A percentile compares a stretch with the other conserved stretches of the same genome.
These are phyloP conservation scores for Sycophila texana DNA, from an alignment of 2,888 invertebrate genomes.

Conservation along the genomic window DNA sequence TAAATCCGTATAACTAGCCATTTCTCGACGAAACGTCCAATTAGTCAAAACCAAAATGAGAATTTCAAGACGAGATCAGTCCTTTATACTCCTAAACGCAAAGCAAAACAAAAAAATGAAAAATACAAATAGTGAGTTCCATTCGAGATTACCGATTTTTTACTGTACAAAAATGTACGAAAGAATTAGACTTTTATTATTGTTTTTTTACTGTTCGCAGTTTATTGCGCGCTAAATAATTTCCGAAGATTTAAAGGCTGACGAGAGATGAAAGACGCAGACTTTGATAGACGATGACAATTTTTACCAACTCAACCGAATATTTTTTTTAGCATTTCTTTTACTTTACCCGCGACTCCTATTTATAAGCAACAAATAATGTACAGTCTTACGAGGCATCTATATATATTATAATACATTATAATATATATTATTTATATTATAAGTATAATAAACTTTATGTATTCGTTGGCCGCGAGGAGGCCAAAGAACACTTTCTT, in stretches of 20 bases:
- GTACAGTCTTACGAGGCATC: constrained; percentile 31
- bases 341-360: background rate
- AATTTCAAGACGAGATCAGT: too few species aligned
- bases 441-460: background rate
- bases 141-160: background rate
- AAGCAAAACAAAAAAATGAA: too few species aligned
- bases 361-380: constrained; percentile 48
- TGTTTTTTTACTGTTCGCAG: constrained; percentile 5
- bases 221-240: background rate
- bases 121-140: too few species aligned
- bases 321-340: background rate
- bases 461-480: too few species aligned
- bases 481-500: too few species aligned
- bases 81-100: too few species aligned
- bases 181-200: background rate
- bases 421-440: background rate
- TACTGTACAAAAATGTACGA: background rate
- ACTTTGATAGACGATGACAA: constrained; percentile 30
- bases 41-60: too few species aligned
- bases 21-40: too few species aligned
- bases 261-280: background rate
- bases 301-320: constrained; percentile 10
- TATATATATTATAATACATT: background rate
- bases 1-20: background rate
- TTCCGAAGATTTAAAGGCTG: background rate